Conservation (phyloP, 2,113 vertebrate genomes). For the Aptenodytes forsteri region DNA sequence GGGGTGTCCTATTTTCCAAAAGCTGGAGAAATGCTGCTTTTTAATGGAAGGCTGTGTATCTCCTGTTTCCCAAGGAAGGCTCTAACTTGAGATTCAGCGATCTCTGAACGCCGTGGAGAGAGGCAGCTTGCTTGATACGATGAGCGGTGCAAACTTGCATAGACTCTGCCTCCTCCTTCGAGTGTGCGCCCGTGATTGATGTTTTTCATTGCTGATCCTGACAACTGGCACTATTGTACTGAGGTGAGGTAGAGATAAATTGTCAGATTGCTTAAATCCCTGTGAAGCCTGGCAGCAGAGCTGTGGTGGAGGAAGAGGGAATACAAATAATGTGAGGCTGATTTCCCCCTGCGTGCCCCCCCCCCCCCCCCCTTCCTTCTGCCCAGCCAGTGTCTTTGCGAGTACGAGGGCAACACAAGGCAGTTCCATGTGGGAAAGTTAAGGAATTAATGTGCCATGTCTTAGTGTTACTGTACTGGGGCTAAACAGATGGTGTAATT, state of each 20-base stretch:
- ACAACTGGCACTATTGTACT: conserved; percentile 39
- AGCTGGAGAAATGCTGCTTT: background rate
- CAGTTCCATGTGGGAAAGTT: conserved; percentile 68
- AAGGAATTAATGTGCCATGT: conserved; percentile 77
- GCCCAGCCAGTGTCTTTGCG: conserved; percentile 31
- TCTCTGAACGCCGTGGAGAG: background rate
- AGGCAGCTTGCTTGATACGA: background rate
- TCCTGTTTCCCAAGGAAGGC: background rate
- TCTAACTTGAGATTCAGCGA: background rate
- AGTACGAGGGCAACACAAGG: conserved; percentile 49
- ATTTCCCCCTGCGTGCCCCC: background rate
- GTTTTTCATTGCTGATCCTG: conserved; percentile 61
- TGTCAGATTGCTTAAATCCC: conserved; percentile 58
- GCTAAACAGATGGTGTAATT: conserved; percentile 82
- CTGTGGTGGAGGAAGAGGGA: conserved; percentile 22
- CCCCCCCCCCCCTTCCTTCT: background rate
- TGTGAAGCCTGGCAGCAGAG: conserved; percentile 36
- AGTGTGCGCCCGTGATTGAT: conserved; percentile 26
- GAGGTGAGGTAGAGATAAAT: conserved; percentile 58
- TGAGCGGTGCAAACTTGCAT: background rate
- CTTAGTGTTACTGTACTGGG: conserved; percentile 63
- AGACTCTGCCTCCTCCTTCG: background rate
- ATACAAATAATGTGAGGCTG: conserved; percentile 48
- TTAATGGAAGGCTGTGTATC: background rate
- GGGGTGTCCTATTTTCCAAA: background rate